Evolutionary conservation across 92 coral and sea anemone species (phyloP).

Genomic region (Virgularia gustaviana): DNA sequence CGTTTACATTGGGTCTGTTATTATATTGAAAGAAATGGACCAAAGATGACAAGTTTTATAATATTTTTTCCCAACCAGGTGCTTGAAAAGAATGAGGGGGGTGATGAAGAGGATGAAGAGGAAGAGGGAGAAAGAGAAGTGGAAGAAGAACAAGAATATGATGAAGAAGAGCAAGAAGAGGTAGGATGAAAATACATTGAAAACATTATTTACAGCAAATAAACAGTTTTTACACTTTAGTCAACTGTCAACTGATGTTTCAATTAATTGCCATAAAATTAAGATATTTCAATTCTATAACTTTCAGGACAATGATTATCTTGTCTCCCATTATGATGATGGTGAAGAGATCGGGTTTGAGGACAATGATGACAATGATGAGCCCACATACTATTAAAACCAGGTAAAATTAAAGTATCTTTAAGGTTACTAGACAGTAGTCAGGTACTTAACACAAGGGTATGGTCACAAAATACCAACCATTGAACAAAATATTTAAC

Average conservation of each 20-base stretch:
- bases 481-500: too few species aligned
- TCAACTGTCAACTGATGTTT: not conserved
- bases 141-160: constrained; percentile 66
- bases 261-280: not conserved
- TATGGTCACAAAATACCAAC: too few species aligned
- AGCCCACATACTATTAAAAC: constrained; percentile 82
- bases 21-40: too few species aligned
- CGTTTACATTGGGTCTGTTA: too few species aligned
- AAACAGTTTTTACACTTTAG: not conserved
- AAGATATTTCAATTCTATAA: not conserved
- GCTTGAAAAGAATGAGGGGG: constrained; percentile 58
- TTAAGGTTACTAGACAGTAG: too few species aligned
- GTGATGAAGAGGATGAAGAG: constrained; percentile 49
- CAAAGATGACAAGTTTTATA: too few species aligned
- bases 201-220: not conserved
- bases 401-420: too few species aligned
- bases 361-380: constrained; percentile 96
- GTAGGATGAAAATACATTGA: constrained; percentile 32
- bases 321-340: constrained; percentile 94
- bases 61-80: constrained; percentile 38
- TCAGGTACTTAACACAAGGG: too few species aligned
- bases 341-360: constrained; percentile 75
- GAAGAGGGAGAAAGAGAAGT: constrained; percentile 57
- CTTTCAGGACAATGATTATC: constrained; percentile 94
- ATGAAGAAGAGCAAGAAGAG: constrained; percentile 95